phyloP scores from a whole-genome alignment of 2,113 vertebrate genomes.

The Zosterops borbonicus region DNA sequence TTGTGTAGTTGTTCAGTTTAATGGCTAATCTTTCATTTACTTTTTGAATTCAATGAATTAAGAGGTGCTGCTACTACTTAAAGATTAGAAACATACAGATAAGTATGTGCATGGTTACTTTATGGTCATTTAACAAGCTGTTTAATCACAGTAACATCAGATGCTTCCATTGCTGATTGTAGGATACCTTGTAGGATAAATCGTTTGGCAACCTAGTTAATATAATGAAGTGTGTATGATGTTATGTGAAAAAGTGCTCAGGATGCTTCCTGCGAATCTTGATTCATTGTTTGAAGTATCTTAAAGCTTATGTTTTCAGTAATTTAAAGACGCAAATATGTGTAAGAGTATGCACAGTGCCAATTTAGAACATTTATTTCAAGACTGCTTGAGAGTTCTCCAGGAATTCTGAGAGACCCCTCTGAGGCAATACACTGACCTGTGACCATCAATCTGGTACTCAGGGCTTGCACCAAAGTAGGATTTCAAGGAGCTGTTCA shows the following conservation, averaged over 20 bases:
- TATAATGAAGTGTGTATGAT: neutral
- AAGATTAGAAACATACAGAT: neutral
- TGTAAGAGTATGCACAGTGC: rapidly evolving
- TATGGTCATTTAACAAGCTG: neutral
- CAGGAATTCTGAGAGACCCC: neutral
- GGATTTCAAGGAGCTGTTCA: neutral
- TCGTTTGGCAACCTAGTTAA: neutral
- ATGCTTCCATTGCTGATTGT: neutral
- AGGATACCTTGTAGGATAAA: neutral
- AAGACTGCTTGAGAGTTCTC: neutral
- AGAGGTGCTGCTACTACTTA: neutral
- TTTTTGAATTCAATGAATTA: neutral
- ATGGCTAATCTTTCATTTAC: neutral
- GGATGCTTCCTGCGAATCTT: neutral
- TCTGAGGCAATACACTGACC: neutral
- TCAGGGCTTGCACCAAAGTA: neutral
- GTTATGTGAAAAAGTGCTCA: neutral
- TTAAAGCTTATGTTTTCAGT: neutral
- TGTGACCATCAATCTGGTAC: neutral
- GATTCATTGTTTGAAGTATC: neutral
- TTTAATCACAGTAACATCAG: neutral
- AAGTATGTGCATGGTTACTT: neutral
- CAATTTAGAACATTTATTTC: neutral
- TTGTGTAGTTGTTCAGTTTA: neutral
- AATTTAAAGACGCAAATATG: neutral